These are phyloP conservation scores for Danio jaintianensis DNA, from an alignment of 2,797 vertebrate species.

Conservation along the genomic window DNA sequence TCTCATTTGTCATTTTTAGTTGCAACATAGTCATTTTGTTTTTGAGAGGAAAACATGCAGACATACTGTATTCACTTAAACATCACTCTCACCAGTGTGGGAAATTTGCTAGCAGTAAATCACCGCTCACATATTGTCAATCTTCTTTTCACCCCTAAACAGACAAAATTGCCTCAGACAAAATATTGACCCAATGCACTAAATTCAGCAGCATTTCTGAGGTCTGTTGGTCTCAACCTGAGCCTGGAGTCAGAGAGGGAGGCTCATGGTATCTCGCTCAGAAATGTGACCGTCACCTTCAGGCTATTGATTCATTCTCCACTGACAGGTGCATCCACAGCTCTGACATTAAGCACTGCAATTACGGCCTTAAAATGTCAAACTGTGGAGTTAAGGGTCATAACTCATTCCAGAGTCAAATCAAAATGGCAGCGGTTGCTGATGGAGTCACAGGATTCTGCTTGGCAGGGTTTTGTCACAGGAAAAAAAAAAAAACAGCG, in stretches of 20 bases:
- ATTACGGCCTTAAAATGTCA: slow-evolving; percentile 95
- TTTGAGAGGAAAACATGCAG: no score
- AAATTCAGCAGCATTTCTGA: not conserved
- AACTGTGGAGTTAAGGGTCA: slow-evolving; percentile 90
- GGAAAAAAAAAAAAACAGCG: not conserved
- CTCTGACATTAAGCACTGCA: slow-evolving; percentile 87
- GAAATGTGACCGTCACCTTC: slow-evolving; percentile 78
- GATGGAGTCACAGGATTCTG: slow-evolving; percentile 74
- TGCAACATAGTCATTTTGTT: no score
- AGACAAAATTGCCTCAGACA: not conserved
- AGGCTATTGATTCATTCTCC: slow-evolving; percentile 87
- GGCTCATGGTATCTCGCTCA: slow-evolving; percentile 67
- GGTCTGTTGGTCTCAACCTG: not conserved
- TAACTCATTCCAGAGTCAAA: slow-evolving; percentile 84
- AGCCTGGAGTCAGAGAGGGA: slow-evolving; percentile 61
- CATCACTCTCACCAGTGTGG: no score
- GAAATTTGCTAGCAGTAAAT: no score
- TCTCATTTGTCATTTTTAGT: no score
- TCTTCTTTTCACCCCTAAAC: no score
- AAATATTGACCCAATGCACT: not conserved
- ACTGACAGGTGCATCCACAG: slow-evolving; percentile 88
- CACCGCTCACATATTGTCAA: no score
- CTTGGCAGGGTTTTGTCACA: slow-evolving; percentile 1
- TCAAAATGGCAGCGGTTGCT: slow-evolving; percentile 87
- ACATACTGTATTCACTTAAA: no score